Evolutionary conservation across 2,888 invertebrate genomes (phyloP).

Genomic region (Aphodius sticticus): DNA sequence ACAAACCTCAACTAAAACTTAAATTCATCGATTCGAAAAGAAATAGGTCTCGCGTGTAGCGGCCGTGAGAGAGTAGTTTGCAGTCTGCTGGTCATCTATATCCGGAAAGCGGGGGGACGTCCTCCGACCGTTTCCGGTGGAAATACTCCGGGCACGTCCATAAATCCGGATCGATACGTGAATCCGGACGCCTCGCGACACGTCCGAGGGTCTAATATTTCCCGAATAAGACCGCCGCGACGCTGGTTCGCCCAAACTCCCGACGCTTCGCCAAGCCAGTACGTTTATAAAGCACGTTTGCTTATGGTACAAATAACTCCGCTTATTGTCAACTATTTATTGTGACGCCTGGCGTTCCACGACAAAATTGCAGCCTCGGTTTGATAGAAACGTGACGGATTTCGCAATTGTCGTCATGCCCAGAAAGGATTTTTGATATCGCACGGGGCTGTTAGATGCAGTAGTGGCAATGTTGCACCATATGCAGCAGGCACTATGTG

Average conservation of each 20-base stretch:
- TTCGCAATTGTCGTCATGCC: not conserved
- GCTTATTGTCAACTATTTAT: not conserved
- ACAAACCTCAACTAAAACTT: not conserved
- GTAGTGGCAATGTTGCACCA: not conserved
- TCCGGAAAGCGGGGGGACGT: not conserved
- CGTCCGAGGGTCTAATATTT: not conserved
- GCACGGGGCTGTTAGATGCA: not conserved
- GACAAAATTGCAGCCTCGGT: not conserved
- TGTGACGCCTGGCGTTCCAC: not conserved
- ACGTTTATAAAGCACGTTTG: not conserved
- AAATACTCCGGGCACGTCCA: not conserved
- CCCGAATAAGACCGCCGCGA: not conserved
- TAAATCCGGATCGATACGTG: not conserved
- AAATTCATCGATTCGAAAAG: not conserved
- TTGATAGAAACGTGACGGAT: not conserved
- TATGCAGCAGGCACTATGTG: too few species aligned
- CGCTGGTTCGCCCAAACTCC: not conserved
- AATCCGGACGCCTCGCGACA: not conserved
- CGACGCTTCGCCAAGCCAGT: not conserved
- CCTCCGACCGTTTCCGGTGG: not conserved
- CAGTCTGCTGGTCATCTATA: not conserved
- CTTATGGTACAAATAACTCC: slow-evolving; percentile 4
- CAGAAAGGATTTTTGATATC: not conserved
- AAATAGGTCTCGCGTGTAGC: not conserved
- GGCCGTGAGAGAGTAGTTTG: not conserved